Evolutionary conservation across 1,140 invertebrate species (phyloP).

Genomic region (Tetragnatha versicolor): DNA sequence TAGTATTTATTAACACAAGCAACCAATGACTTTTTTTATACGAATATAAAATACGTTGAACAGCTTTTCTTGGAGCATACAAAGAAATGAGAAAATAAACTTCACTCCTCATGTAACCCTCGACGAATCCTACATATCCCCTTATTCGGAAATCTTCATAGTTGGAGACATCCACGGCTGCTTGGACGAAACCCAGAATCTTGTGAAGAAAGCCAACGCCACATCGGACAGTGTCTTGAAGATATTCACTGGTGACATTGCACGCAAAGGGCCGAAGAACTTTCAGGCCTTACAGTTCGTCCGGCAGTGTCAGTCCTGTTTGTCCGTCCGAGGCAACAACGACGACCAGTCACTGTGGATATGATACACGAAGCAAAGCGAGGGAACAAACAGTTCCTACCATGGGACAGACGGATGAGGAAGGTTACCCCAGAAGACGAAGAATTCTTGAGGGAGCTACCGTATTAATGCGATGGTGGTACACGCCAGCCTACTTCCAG

Average conservation of each 20-base stretch:
- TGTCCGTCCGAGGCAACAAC: constrained; percentile 58
- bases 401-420: constrained; percentile 60
- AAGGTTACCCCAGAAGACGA: constrained; percentile 60
- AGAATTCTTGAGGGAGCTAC: constrained; percentile 60
- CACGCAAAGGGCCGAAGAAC: constrained; percentile 64
- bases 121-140: no score
- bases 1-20: no score
- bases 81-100: no score
- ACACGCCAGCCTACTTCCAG: constrained; percentile 64
- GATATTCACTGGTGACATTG: constrained; percentile 63
- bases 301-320: background rate
- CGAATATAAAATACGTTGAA: no score
- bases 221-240: constrained; percentile 58
- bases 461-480: constrained; percentile 63
- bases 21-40: no score
- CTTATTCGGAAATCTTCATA: constrained; percentile 61
- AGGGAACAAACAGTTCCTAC: constrained; percentile 54
- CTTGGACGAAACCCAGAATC: constrained; percentile 61
- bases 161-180: constrained; percentile 66
- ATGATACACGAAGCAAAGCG: constrained; percentile 39
- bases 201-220: constrained; percentile 56
- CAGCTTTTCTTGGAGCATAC: no score
- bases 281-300: constrained; percentile 60
- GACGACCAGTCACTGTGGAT: constrained; percentile 56
- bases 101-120: no score